Evolutionary conservation across 2,797 vertebrate genomes (phyloP), one percentile per base, ranked within the genome.

Genomic region (Pseudomugil tenellus): DNA sequence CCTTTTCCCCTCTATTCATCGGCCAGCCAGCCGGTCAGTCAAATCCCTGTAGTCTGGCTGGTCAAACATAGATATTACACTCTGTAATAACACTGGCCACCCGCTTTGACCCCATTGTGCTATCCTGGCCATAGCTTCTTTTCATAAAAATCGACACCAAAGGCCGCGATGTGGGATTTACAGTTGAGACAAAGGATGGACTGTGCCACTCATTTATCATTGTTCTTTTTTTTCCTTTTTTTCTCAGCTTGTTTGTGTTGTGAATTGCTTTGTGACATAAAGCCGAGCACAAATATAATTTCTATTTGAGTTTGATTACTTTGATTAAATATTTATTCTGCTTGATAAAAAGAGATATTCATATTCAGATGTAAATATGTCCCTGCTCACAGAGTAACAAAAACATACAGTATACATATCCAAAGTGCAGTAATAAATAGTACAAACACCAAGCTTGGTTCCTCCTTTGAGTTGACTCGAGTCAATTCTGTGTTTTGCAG

Each of bases 51-150:
- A 93, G 91, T 92, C 89, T 85, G 90, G 85, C 92, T 95, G 89
- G 89, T 95, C 92, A 94, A 92, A 94, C 91, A 92, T 74, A 92
- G 92, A 94, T 93, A 92, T 94, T 95, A 93, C 92, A 94, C 93
- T 94, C 94, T 94, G 94, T 93, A 89, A 91, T 90, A 94, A 92
- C 89, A 87, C 88, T 87, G 89, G 93, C 92, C 89, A 89, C 91
- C 91, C 91, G 84, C 79, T 79, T 69, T 94, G 93, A 94, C 91
- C 91, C 85, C 72, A 79, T 89, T 64, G 85, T 74, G 78, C 83
- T 85, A 74, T 90, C 83, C 76, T 84, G 89, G 81, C 84, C 72
- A 78, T 82, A 78, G 77, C 79, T 66, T 76, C 80, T 87, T 89
- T 84, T 91, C 87, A 86, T 91, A 93, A 92, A 92, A 85, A 79